Evolutionary conservation across 2,888 invertebrate genomes (phyloP), one percentile per base, ranked within the genome.

Genomic region (Camponotus fellah): DNA sequence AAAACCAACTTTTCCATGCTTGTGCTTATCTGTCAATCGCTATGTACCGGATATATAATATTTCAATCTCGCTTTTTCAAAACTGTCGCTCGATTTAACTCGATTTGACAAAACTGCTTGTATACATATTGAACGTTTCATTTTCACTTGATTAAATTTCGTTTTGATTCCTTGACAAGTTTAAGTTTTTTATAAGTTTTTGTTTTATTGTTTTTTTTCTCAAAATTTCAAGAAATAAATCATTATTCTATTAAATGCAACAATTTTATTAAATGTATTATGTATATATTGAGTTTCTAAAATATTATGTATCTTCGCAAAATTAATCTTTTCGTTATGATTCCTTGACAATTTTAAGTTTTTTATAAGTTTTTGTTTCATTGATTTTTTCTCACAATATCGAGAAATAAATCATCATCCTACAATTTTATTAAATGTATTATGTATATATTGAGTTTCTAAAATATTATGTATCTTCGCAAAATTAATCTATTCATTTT

Each of bases 11-110:
- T 60, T 77, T 58, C 43, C 43, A 26, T 43, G 14, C 17, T 17
- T 40, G 17, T 37, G 21, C 58, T 79, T 77, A 77, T 58, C 77
- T 69, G 17, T 58, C 64, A 79, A 58, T 69, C 58, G 58, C n/a
- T 58, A 26, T 3, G 6, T 43, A 32, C 34, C n/a, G 1, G 12
- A 68, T 76, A 32, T 17, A n/a, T 40, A 8, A 40, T 58, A 58
- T 69, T 43, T 14, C 43, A 43, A 6, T 58, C 5, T 3, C 14
- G n/a, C 10, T 9, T 58, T 56, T 40, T 56, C 43, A 12, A 68
- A 79, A 32, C 43, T 17, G 10, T 77, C 37, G 10, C 21, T 75
- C 56, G 32, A 77, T 43, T 66, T 66, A 76, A 56, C 66, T 26
- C 40, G 6, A 6, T 37, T 37, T 6, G 14, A 26, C 17, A 14